These are phyloP conservation scores for Dryadula phaetusa DNA, from an alignment of 2,888 invertebrate species.

Conservation along the genomic window DNA sequence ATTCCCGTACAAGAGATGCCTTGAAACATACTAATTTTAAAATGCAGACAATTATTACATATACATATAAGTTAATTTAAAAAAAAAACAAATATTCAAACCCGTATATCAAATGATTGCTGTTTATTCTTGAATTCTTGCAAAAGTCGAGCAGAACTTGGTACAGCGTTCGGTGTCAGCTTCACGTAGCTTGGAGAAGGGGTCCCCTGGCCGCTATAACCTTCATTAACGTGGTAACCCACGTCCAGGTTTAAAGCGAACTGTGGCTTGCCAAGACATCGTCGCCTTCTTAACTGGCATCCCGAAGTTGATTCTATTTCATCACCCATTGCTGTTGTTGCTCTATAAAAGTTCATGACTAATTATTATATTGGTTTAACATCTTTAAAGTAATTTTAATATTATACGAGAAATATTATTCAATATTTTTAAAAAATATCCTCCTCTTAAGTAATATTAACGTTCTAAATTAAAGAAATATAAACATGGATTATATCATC, in stretches of 20 bases:
- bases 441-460: too few relatives aligned
- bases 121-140: slow-evolving; percentile 78
- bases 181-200: slow-evolving; percentile 72
- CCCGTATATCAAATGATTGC: slow-evolving; percentile 80
- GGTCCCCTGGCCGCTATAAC: slow-evolving; percentile 67
- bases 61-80: not conserved
- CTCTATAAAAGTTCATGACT: not conserved
- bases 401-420: too few relatives aligned
- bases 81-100: slow-evolving; percentile 44
- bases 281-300: slow-evolving; percentile 70
- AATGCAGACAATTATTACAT: too few relatives aligned
- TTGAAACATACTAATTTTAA: too few relatives aligned
- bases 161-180: slow-evolving; percentile 58
- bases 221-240: slow-evolving; percentile 69
- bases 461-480: too few relatives aligned
- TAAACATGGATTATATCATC: too few relatives aligned
- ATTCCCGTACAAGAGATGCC: too few relatives aligned
- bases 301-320: slow-evolving; percentile 59
- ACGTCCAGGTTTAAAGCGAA: slow-evolving; percentile 69
- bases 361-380: not conserved
- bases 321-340: slow-evolving; percentile 53
- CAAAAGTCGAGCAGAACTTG: slow-evolving; percentile 62
- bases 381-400: not conserved
- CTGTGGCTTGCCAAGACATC: slow-evolving; percentile 67
- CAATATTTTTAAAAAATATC: too few relatives aligned